These are phyloP conservation scores for Trissoscelio sp. DNA, from an alignment of 2,888 invertebrate genomes.

Conservation along the genomic window DNA sequence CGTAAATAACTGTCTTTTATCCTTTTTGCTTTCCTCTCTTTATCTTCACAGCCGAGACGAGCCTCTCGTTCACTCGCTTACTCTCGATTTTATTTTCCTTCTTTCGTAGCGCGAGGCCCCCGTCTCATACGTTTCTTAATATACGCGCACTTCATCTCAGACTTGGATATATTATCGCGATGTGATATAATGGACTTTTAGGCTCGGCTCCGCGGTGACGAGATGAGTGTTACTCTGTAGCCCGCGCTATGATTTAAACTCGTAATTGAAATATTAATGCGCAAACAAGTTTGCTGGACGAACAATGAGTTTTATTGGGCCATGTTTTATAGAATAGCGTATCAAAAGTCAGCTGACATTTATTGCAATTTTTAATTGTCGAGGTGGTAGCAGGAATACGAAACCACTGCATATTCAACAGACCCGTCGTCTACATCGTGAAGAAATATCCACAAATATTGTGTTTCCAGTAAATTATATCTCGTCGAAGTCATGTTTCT, in stretches of 20 bases:
- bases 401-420: conserved; percentile 41
- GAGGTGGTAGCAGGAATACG: conserved; percentile 43
- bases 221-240: conserved; percentile 55
- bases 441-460: conserved; percentile 50
- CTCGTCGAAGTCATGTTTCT: conserved; percentile 43
- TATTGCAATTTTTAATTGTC: conserved; percentile 59
- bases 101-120: conserved; percentile 41
- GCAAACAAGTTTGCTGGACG: conserved; percentile 46
- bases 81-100: conserved; percentile 68
- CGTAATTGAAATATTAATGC: conserved; percentile 69
- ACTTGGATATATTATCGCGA: conserved; percentile 62
- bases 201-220: conserved; percentile 55
- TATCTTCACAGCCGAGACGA: conserved; percentile 24
- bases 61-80: conserved; percentile 65
- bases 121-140: conserved; percentile 58
- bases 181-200: conserved; percentile 67
- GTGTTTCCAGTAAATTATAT: conserved; percentile 62
- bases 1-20: conserved; percentile 79
- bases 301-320: conserved; percentile 64
- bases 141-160: conserved; percentile 62
- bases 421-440: conserved; percentile 18
- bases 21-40: conserved; percentile 56
- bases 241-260: conserved; percentile 61
- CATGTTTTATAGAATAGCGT: conserved; percentile 50
- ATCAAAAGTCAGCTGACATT: conserved; percentile 57